A percentile compares a stretch with the other conserved stretches of the same genome.
Conservation (phyloP, 2,888 invertebrate genomes). For the Caprella mutica region DNA sequence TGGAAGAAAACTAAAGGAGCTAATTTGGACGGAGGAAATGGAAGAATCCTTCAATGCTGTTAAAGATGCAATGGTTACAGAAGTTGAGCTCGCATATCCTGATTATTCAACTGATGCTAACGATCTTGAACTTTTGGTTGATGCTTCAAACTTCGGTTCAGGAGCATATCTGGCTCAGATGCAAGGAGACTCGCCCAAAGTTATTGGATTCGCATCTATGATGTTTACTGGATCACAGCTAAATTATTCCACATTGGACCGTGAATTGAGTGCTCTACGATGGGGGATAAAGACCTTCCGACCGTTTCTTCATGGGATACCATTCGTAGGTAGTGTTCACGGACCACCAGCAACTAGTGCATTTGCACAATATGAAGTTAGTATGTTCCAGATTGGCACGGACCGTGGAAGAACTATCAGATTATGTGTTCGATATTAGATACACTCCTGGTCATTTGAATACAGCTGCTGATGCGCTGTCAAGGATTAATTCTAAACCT, state of each 20-base stretch:
- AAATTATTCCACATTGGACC: not conserved
- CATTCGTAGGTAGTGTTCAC: not conserved
- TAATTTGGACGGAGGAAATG: not conserved
- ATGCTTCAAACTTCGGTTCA: not conserved
- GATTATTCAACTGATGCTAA: not conserved
- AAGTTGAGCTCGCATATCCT: not conserved
- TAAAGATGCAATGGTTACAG: not conserved
- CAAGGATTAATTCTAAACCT: not conserved
- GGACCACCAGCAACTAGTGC: not conserved
- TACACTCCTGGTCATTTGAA: not conserved
- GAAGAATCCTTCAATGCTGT: not conserved
- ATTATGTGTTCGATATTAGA: not conserved
- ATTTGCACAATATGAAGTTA: not conserved
- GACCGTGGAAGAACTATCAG: not conserved
- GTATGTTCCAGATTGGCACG: not conserved
- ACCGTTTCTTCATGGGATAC: not conserved
- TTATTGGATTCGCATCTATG: not conserved
- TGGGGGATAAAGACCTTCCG: not conserved
- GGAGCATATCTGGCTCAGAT: not conserved
- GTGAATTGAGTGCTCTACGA: not conserved
- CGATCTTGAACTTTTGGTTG: not conserved
- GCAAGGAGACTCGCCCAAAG: not conserved
- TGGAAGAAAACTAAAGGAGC: not conserved
- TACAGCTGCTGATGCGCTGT: not conserved
- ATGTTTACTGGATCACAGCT: not conserved